These are phyloP conservation scores for Melanotaenia nigrans DNA, from an alignment of 2,797 vertebrate species.

Conservation along the genomic window DNA sequence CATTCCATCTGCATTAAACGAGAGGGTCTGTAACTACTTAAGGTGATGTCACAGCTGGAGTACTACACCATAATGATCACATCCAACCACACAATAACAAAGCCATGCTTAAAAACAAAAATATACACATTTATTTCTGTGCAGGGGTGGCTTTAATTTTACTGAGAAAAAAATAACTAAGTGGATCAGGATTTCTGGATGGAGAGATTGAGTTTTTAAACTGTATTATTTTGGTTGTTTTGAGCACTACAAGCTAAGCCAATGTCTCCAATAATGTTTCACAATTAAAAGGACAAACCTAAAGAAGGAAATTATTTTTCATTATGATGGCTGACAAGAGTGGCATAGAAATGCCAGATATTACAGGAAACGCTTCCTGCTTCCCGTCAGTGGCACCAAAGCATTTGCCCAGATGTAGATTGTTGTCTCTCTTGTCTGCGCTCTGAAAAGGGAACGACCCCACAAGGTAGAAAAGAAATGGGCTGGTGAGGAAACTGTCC, in stretches of 20 bases:
- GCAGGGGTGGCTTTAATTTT: not conserved
- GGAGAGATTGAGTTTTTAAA: not conserved
- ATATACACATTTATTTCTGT: not conserved
- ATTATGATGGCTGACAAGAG: slow-evolving; percentile 36
- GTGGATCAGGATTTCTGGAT: not conserved
- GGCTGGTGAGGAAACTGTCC: slow-evolving; percentile 70
- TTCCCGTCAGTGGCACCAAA: slow-evolving; percentile 64
- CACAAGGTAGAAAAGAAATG: slow-evolving; percentile 55
- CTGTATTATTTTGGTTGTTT: not conserved
- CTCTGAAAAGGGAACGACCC: slow-evolving; percentile 36
- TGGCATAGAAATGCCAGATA: slow-evolving; percentile 55
- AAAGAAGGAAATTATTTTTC: slow-evolving; percentile 32
- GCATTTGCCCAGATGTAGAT: slow-evolving; percentile 72
- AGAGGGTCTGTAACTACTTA: not conserved
- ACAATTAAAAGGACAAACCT: not conserved
- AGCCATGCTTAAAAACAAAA: not conserved
- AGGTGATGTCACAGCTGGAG: not conserved
- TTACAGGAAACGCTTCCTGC: slow-evolving; percentile 60
- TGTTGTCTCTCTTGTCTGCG: slow-evolving; percentile 22
- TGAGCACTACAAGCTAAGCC: not conserved
- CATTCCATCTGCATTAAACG: not conserved
- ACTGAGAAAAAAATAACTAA: not conserved
- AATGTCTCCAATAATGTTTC: not conserved
- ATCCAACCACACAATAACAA: not conserved
- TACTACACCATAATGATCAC: not conserved